Percentiles rank a stretch among this genome's conserved stretches.
Conservation (phyloP, 2,113 vertebrate genomes). For the Elachura formosa region DNA sequence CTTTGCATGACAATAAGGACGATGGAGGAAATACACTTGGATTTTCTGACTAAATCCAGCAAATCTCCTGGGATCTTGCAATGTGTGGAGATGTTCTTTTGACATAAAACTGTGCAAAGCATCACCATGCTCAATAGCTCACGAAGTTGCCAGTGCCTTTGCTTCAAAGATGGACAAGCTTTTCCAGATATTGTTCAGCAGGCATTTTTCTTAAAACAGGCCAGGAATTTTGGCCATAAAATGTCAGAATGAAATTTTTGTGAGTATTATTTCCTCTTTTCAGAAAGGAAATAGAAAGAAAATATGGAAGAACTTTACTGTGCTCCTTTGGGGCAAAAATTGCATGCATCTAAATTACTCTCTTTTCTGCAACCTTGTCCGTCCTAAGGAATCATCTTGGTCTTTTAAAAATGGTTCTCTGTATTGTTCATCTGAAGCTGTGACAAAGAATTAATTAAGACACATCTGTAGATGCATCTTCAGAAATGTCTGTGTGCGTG, state of each 20-base stretch:
- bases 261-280: neutral
- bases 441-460: neutral
- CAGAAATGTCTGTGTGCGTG: neutral
- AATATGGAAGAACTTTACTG: neutral
- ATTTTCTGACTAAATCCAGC: conserved; percentile 20
- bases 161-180: neutral
- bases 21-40: neutral
- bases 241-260: neutral
- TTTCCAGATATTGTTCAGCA: conserved; percentile 33
- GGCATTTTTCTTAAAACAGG: neutral
- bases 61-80: neutral
- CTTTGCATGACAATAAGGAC: neutral
- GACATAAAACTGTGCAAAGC: neutral
- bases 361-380: neutral
- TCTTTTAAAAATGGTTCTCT: neutral
- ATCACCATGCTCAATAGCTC: conserved; percentile 30
- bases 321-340: neutral
- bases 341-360: neutral
- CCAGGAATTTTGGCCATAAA: neutral
- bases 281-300: neutral
- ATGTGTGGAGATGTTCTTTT: conserved; percentile 5
- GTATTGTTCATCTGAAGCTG: neutral
- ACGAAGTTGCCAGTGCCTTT: neutral
- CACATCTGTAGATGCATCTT: neutral
- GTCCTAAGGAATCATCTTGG: neutral